A percentile compares a stretch with the other conserved stretches of the same genome.
Evolutionary conservation across 2,888 invertebrate genomes (phyloP).

Genomic region (Acleris sparsana): DNA sequence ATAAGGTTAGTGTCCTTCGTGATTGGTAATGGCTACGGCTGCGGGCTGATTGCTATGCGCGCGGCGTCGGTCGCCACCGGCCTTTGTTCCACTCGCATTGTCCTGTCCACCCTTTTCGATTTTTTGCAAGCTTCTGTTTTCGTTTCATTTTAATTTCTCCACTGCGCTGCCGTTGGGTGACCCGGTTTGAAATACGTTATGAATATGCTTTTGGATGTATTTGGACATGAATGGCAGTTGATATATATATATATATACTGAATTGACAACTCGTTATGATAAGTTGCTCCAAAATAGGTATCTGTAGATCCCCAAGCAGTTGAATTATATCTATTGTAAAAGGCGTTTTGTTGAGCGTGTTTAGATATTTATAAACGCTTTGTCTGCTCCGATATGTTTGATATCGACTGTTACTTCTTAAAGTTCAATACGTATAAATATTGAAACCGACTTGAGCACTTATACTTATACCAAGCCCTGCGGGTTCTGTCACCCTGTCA

Average conservation of each 20-base stretch:
- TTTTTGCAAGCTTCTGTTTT: constrained; percentile 49
- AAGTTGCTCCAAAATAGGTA: too few relatives aligned
- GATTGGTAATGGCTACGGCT: constrained; percentile 52
- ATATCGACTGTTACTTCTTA: too few relatives aligned
- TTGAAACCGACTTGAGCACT: background rate
- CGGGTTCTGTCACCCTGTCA: background rate
- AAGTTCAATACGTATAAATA: too few relatives aligned
- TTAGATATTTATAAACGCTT: too few relatives aligned
- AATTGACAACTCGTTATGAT: too few relatives aligned
- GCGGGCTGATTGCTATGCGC: constrained; percentile 74
- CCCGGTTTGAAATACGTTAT: background rate
- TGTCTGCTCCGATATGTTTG: too few relatives aligned
- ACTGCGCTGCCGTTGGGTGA: background rate
- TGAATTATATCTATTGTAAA: too few relatives aligned
- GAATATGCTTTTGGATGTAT: background rate
- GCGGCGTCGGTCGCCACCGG: constrained; percentile 56
- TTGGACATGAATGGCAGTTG: too few relatives aligned
- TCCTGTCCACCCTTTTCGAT: constrained; percentile 64
- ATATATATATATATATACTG: too few relatives aligned
- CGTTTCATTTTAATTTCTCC: constrained; percentile 35
- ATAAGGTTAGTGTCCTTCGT: constrained; percentile 36
- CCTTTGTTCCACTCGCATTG: constrained; percentile 74
- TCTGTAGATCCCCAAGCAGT: too few relatives aligned
- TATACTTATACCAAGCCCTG: background rate
- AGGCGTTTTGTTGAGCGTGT: too few relatives aligned